These are phyloP conservation scores for Gnathonemus echidnorhynchus DNA, from an alignment of 2,113 vertebrate genomes.

Conservation along the genomic window DNA sequence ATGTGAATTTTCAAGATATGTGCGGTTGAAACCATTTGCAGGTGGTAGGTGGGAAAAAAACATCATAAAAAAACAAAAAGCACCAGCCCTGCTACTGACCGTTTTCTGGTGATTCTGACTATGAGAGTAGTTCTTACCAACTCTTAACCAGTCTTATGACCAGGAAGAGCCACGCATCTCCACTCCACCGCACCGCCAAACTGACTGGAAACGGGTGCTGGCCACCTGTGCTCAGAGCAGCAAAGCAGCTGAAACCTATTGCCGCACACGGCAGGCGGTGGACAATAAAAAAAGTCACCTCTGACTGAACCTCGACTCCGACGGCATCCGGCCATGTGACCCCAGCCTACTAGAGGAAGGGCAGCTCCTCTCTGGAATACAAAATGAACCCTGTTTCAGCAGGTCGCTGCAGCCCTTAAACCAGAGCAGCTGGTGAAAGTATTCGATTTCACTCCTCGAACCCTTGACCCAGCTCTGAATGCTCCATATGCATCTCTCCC, in stretches of 20 bases:
- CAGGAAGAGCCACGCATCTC: conserved; percentile 25
- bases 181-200: conserved; percentile 15
- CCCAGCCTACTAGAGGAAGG: conserved; percentile 26
- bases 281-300: conserved; percentile 15
- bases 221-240: conserved; percentile 22
- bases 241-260: conserved; percentile 12
- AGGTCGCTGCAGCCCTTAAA: background rate
- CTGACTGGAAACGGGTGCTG: conserved; percentile 26
- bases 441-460: conserved; percentile 18
- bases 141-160: conserved; percentile 39
- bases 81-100: conserved; percentile 32
- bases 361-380: conserved; percentile 31
- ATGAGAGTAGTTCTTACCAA: conserved; percentile 37
- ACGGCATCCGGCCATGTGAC: background rate
- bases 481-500: conserved; percentile 11
- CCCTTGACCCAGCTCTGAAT: conserved; percentile 12
- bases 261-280: background rate
- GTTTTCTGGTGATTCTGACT: conserved; percentile 38
- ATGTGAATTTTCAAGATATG: background rate
- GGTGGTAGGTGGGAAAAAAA: conserved; percentile 13
- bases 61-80: background rate
- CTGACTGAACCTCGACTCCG: conserved; percentile 24
- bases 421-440: conserved; percentile 16
- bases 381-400: conserved; percentile 30
- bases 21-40: background rate